Percentiles rank a stretch among this genome's conserved stretches.
Evolutionary conservation across 1,140 invertebrate genomes (phyloP).

Genomic region (Drosophila guanche): DNA sequence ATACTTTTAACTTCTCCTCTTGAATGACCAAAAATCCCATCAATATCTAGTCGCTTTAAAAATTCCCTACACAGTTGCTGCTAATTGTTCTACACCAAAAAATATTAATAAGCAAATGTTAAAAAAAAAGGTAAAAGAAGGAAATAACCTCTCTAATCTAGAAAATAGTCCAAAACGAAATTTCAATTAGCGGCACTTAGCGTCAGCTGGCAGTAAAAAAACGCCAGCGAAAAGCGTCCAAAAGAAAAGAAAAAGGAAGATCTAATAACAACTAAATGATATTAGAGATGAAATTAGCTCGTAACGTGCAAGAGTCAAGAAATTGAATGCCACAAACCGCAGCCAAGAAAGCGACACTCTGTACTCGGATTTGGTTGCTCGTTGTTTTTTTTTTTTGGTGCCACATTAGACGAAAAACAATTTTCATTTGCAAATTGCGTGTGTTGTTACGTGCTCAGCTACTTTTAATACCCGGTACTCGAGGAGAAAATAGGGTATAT

Average conservation of each 20-base stretch:
- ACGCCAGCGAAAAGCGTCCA: constrained; percentile 32
- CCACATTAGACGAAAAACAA: constrained; percentile 40
- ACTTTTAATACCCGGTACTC: too few relatives aligned
- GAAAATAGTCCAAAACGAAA: constrained; percentile 60
- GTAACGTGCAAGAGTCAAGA: constrained; percentile 30
- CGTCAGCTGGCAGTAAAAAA: constrained; percentile 62
- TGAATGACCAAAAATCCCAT: too few relatives aligned
- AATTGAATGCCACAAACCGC: constrained; percentile 58
- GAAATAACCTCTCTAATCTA: not conserved
- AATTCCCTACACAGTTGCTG: constrained; percentile 27
- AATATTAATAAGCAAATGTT: constrained; percentile 42
- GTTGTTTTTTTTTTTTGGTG: not conserved
- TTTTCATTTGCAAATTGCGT: constrained; percentile 63
- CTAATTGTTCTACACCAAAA: constrained; percentile 36
- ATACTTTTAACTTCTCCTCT: too few relatives aligned
- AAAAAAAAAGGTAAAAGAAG: constrained; percentile 3
- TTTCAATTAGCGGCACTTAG: constrained; percentile 81
- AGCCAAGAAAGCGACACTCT: constrained; percentile 13
- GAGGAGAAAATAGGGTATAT: too few relatives aligned
- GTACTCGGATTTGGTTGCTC: too few relatives aligned
- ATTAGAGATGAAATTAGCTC: constrained; percentile 69
- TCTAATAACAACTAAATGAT: constrained; percentile 79
- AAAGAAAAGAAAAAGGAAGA: constrained; percentile 42
- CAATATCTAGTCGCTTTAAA: not conserved
- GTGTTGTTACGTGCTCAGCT: constrained; percentile 6